These are phyloP conservation scores for Podargus strigoides DNA, from an alignment of 2,797 vertebrate genomes.

Conservation along the genomic window DNA sequence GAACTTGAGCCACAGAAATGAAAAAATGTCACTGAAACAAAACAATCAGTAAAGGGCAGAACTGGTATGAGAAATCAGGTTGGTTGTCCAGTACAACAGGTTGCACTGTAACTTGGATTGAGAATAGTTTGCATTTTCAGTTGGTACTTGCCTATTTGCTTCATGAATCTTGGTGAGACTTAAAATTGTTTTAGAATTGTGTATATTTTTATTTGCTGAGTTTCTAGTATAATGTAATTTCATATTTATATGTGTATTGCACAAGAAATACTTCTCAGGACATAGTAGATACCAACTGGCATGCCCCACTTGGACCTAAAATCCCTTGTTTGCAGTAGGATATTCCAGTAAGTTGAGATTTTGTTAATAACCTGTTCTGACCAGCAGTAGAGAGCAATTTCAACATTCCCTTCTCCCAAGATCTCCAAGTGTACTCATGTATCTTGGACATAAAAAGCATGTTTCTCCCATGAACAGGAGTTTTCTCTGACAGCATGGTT, in stretches of 20 bases:
- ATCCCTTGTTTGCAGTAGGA: fast-evolving
- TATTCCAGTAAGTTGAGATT: not conserved
- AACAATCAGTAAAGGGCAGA: not conserved
- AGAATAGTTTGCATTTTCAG: not conserved
- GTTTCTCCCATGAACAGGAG: not conserved
- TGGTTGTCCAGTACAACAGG: not conserved
- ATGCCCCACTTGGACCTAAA: not conserved
- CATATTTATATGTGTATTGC: not conserved
- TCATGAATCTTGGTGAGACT: not conserved
- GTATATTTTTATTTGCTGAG: not conserved
- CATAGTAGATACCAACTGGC: not conserved
- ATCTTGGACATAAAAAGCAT: not conserved
- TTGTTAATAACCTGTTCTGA: not conserved
- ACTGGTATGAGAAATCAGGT: not conserved
- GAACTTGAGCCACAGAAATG: not conserved
- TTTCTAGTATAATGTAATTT: not conserved
- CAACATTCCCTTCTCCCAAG: not conserved
- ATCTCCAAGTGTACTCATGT: not conserved
- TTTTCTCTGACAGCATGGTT: not conserved
- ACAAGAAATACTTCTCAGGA: not conserved
- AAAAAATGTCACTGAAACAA: not conserved
- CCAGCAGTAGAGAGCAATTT: not conserved
- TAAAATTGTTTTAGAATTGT: not conserved
- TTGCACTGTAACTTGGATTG: not conserved
- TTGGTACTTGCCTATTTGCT: not conserved